Evolutionary conservation across 2,888 invertebrate species (phyloP).

Genomic region (Pharmacophagus antenor): DNA sequence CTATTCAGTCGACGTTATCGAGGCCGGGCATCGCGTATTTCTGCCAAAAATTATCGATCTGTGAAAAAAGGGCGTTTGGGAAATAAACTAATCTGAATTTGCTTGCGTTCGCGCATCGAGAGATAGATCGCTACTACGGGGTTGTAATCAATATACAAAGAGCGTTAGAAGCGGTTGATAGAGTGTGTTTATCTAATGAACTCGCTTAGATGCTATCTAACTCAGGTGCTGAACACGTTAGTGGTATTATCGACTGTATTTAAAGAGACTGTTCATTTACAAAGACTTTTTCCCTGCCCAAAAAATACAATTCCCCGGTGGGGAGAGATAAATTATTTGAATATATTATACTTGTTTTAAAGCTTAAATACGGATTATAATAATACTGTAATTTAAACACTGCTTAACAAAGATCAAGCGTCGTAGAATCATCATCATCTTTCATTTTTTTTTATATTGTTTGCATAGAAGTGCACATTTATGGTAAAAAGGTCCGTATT

Average conservation of each 20-base stretch:
- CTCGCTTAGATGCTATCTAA: conserved; percentile 38
- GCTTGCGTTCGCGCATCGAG: conserved; percentile 33
- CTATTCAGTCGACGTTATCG: conserved; percentile 23
- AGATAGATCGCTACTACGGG: conserved; percentile 36
- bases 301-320: no score
- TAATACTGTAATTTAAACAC: no score
- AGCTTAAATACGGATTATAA: no score
- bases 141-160: conserved; percentile 43
- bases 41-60: conserved; percentile 38
- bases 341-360: no score
- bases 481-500: no score
- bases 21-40: conserved; percentile 39
- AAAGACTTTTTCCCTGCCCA: neutral
- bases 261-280: neutral
- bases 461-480: no score
- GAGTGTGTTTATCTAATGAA: conserved; percentile 43
- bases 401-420: no score
- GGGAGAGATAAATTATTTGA: no score
- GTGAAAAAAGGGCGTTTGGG: conserved; percentile 35
- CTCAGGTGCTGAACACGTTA: conserved; percentile 44
- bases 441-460: no score
- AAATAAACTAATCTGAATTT: conserved; percentile 33
- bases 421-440: no score
- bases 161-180: conserved; percentile 51
- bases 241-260: neutral